Percentiles rank a stretch among this genome's conserved stretches.
phyloP scores from a whole-genome alignment of 2,797 vertebrate species.

The Centropyge bicolor region DNA sequence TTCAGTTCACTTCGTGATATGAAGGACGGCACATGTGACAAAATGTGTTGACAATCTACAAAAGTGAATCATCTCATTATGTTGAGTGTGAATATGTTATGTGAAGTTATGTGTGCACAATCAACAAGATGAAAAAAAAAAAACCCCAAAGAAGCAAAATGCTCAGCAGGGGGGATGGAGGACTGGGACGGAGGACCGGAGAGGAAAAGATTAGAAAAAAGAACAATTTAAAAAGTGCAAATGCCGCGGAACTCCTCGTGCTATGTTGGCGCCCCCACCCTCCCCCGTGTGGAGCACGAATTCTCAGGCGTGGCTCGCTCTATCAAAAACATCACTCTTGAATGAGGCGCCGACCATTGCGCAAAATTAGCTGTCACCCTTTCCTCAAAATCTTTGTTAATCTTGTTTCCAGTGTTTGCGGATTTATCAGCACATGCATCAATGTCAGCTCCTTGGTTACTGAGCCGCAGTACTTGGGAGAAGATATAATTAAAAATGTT shows the following conservation, averaged over 20 bases:
- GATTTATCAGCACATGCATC: conserved; percentile 99
- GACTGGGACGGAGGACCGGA: conserved; percentile 34
- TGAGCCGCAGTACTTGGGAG: conserved; percentile 96
- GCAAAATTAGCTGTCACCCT: conserved; percentile 99
- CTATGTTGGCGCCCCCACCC: conserved; percentile 52
- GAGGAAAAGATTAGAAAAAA: conserved; percentile 43
- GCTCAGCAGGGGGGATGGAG: conserved; percentile 37
- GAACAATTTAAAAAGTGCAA: conserved; percentile 86
- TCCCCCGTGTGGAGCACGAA: conserved; percentile 70
- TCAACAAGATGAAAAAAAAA: conserved; percentile 22
- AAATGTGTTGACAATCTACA: conserved; percentile 43
- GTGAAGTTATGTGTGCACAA: conserved; percentile 33
- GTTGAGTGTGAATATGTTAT: conserved; percentile 34
- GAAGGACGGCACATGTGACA: conserved; percentile 9
- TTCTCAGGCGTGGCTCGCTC: conserved; percentile 89
- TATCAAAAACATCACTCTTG: conserved; percentile 95
- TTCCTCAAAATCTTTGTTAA: conserved; percentile 99
- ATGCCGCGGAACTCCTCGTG: conserved; percentile 79
- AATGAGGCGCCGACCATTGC: conserved; percentile 97
- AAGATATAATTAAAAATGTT: conserved; percentile 99
- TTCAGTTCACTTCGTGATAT: conserved; percentile 24
- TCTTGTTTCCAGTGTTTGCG: conserved; percentile 99
- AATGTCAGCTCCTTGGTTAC: conserved; percentile 99
- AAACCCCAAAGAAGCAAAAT: conserved; percentile 13
- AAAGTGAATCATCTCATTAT: conserved; percentile 45